phyloP scores from a whole-genome alignment of 2,113 vertebrate genomes.

The Sylvia atricapilla region DNA sequence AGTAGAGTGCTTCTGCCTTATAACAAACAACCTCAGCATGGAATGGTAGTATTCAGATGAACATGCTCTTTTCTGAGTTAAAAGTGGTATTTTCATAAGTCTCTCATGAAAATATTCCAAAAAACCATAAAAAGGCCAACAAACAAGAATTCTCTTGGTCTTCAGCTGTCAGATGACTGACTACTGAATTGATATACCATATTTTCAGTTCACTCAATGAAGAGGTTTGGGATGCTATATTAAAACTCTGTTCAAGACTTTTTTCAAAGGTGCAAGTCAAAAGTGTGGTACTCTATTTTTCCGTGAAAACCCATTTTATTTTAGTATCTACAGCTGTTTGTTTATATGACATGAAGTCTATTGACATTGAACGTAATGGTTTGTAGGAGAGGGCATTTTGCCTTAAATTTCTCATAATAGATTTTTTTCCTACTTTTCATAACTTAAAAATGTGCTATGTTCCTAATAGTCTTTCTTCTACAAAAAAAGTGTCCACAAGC shows the following conservation, averaged over 20 bases:
- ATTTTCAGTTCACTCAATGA: neutral
- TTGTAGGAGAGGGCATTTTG: neutral
- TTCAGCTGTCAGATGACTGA: neutral
- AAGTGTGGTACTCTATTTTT: neutral
- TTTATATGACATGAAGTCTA: neutral
- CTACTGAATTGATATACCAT: neutral
- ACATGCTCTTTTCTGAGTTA: neutral
- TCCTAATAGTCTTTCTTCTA: neutral
- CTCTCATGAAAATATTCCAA: neutral
- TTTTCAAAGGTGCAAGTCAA: neutral
- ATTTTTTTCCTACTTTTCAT: neutral
- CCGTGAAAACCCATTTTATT: neutral
- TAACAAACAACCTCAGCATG: neutral
- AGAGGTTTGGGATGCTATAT: neutral
- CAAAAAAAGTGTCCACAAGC: neutral
- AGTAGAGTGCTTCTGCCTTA: neutral
- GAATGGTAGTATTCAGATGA: neutral
- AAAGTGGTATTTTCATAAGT: neutral
- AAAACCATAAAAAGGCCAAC: fast-evolving
- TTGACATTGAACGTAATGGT: neutral
- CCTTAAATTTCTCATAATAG: neutral
- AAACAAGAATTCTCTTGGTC: neutral
- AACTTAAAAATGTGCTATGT: neutral
- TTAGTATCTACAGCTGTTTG: neutral
- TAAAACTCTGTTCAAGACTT: neutral